Evolutionary conservation across 64 coral and sea anemone species (phyloP).

Genomic region (Montipora sp.): DNA sequence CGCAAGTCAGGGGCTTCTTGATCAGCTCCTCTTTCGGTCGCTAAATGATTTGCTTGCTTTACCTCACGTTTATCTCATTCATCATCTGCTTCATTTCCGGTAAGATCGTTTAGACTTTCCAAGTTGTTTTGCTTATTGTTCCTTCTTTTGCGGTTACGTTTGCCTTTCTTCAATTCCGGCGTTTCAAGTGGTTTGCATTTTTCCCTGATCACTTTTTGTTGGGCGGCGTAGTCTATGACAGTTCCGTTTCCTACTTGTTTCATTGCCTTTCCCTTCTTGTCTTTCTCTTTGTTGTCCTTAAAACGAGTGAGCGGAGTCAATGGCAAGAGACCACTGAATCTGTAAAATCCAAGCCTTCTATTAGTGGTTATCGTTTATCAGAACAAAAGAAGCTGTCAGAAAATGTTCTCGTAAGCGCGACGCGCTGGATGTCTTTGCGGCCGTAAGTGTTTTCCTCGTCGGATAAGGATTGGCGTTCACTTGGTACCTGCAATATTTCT

Average conservation of each 20-base stretch:
- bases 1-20: neutral
- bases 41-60: neutral
- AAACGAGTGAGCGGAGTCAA: neutral
- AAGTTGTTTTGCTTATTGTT: neutral
- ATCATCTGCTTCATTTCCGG: neutral
- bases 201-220: neutral
- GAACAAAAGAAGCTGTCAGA: neutral
- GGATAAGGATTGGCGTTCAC: neutral
- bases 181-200: neutral
- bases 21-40: neutral
- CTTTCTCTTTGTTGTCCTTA: neutral
- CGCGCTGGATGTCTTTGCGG: neutral
- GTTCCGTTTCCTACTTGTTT: neutral
- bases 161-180: neutral
- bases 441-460: constrained; percentile 11
- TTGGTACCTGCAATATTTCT: neutral
- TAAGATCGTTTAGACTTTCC: neutral
- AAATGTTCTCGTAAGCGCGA: neutral
- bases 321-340: neutral
- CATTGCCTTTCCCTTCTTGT: neutral
- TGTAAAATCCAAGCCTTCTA: neutral
- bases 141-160: neutral
- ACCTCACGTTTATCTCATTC: neutral
- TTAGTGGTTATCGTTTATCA: neutral
- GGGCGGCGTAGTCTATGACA: neutral